A percentile compares a stretch with the other conserved stretches of the same genome.
These are phyloP conservation scores for Bombus haemorrhoidalis DNA, from an alignment of 1,140 invertebrate species.

Conservation along the genomic window DNA sequence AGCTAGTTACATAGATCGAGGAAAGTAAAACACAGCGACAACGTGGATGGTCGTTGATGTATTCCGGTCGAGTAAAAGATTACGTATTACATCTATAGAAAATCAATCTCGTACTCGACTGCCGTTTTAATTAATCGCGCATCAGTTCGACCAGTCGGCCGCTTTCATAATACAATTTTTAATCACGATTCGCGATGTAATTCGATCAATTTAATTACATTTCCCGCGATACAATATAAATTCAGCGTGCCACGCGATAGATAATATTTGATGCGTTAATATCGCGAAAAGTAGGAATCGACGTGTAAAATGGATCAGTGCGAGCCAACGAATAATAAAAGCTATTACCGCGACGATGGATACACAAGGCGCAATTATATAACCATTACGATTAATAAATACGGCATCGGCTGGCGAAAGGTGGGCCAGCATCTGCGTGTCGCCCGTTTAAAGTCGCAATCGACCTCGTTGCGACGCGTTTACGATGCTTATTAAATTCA, in stretches of 20 bases:
- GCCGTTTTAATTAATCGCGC: constrained; percentile 49
- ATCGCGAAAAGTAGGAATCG: constrained; percentile 19
- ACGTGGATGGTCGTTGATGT: not conserved
- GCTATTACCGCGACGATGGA: constrained; percentile 31
- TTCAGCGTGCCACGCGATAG: not conserved
- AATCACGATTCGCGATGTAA: constrained; percentile 31
- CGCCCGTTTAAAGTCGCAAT: constrained; percentile 65
- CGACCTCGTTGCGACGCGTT: constrained; percentile 51
- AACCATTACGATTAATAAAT: constrained; percentile 61
- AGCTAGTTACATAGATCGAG: not conserved
- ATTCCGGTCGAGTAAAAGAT: constrained; percentile 40
- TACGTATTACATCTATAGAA: constrained; percentile 21
- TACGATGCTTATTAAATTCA: constrained; percentile 65
- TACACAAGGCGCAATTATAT: constrained; percentile 52
- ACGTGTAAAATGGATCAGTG: constrained; percentile 19
- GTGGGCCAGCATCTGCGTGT: constrained; percentile 44
- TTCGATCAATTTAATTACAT: constrained; percentile 46
- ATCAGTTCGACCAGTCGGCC: constrained; percentile 13
- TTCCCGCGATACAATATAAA: not conserved
- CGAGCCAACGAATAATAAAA: constrained; percentile 24
- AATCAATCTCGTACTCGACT: not conserved
- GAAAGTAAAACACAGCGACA: not conserved
- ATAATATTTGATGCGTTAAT: constrained; percentile 40
- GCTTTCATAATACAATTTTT: constrained; percentile 19
- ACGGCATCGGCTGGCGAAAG: constrained; percentile 34